Base-by-base conservation (phyloP, 1,140 invertebrate species). In the Reticulitermes speratus region DNA sequence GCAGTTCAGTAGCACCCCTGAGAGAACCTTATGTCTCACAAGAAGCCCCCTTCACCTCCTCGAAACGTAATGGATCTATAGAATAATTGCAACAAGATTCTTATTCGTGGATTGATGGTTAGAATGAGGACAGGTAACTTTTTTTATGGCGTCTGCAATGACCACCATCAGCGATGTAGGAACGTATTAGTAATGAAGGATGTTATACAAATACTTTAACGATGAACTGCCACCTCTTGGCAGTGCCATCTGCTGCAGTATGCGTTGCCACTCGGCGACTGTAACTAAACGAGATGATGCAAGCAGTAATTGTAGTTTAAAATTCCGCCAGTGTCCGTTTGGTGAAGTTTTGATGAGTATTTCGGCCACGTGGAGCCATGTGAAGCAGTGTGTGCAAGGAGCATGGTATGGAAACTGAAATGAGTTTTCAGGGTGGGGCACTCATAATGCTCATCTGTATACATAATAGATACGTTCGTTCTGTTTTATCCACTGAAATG, bases 321-420 rank as follows among this genome's bases (percentile, higher is more conserved):
- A 75, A 75, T 75, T 75, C 65, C n/a, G 65, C 65, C 5, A 30
- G 65, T 75, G 65, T 75, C 65, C 25, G 65, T 75, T 75, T 75
- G 65, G 65, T 75, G 25, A 75, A 16, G 65, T 75, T 75, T 75
- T 75, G 25, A 75, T 75, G 65, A 75, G 65, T 75, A 75, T 75
- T 75, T 75, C n/a, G 65, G 65, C 65, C 65, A 75, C 65, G 65
- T 75, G 65, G 65, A 11, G n/a, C n/a, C 25, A 25, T 30, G 65
- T 30, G 65, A 30, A 75, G 65, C 65, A 75, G 65, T 8, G 65
- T 75, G 65, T 75, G 25, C 65, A 75, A 75, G n/a, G 65, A 75
- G n/a, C n/a, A 30, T 75, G 65, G 65, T 30, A 11, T 75, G 65
- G 65, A 75, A 75, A 75, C n/a, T 75, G 25, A 75, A 75, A 75